Percentiles rank a stretch among this genome's conserved stretches.
phyloP scores from a whole-genome alignment of 35 echinoderm and acorn worm genomes.

The Diadema setosum region DNA sequence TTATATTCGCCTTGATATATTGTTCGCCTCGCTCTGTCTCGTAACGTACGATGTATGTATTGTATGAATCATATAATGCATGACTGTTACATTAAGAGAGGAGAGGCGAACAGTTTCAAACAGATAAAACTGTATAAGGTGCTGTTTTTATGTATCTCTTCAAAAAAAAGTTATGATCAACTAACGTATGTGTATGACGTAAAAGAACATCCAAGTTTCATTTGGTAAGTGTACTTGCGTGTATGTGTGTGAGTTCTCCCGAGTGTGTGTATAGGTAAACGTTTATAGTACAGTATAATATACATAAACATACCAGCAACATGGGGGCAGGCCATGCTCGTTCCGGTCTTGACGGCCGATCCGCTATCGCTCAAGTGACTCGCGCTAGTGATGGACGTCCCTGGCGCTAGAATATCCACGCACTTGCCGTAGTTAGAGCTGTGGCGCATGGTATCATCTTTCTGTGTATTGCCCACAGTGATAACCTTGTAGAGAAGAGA shows the following conservation, averaged over 20 bases:
- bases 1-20: no score
- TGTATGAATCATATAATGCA: no score
- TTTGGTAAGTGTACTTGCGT: not conserved
- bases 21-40: no score
- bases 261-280: no score
- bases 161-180: no score
- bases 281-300: no score
- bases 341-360: not conserved
- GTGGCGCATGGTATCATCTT: not conserved
- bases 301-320: not conserved
- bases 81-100: no score
- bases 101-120: no score
- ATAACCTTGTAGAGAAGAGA: not conserved
- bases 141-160: no score
- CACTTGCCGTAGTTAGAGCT: slow-evolving; percentile 8
- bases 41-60: no score
- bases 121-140: no score
- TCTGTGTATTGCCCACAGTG: not conserved
- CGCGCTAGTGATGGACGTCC: not conserved
- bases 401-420: slow-evolving; percentile 22
- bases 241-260: no score
- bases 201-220: not conserved
- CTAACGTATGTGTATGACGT: not conserved
- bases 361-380: not conserved
- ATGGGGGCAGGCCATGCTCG: slow-evolving; percentile 22